Evolutionary conservation across 2,113 vertebrate genomes (phyloP).

Genomic region (Phalacrocorax pelagicus): DNA sequence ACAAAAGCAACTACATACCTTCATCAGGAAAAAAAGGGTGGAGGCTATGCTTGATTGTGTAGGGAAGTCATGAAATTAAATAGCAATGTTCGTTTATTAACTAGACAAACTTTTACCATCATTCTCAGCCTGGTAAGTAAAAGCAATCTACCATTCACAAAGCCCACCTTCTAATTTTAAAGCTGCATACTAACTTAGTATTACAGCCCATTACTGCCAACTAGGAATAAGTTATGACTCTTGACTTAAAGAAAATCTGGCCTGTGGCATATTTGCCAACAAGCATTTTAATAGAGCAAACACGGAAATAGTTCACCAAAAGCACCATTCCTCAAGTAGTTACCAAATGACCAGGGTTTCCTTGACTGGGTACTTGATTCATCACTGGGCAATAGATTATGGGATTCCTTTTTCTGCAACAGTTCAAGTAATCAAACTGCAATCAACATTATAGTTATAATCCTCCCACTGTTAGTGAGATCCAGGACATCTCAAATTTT

Average conservation of each 20-base stretch:
- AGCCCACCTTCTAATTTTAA: neutral
- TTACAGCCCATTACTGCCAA: neutral
- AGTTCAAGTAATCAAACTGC: neutral
- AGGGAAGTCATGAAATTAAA: neutral
- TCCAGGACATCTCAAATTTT: neutral
- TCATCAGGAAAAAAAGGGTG: neutral
- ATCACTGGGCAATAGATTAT: accelerated
- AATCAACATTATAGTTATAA: neutral
- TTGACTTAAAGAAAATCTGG: neutral
- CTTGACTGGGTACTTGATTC: neutral
- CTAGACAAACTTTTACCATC: neutral
- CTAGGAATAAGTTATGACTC: neutral
- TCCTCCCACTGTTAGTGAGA: neutral
- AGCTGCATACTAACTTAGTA: neutral
- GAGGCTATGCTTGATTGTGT: neutral
- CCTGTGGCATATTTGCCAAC: neutral
- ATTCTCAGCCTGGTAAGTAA: neutral
- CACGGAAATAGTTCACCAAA: neutral
- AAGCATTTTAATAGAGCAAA: neutral
- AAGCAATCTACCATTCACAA: neutral
- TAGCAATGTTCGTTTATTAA: neutral
- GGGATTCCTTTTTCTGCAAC: neutral
- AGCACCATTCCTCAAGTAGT: neutral
- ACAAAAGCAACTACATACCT: neutral
- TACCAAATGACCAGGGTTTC: neutral